These are phyloP conservation scores for Eriocheir sinensis DNA, from an alignment of 1,140 invertebrate genomes.

Conservation along the genomic window DNA sequence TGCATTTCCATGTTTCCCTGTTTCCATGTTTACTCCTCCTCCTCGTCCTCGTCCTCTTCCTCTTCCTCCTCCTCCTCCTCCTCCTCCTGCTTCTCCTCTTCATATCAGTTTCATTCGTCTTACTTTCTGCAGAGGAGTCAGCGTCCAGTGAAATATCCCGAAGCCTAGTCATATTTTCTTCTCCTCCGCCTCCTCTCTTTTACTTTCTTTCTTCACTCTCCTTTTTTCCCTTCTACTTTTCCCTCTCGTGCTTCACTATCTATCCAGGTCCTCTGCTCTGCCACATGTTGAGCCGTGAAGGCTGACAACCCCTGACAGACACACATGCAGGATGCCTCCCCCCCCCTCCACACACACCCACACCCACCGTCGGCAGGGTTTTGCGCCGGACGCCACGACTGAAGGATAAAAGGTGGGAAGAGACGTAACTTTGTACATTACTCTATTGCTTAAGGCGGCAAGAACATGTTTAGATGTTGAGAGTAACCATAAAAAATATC, in stretches of 20 bases:
- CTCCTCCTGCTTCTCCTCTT: background rate
- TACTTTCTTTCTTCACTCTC: background rate
- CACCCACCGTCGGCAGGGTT: no score
- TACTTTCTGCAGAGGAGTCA: no score
- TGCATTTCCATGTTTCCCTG: no score
- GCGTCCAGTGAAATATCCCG: no score
- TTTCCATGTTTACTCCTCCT: no score
- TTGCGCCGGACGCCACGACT: background rate
- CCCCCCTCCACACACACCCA: no score
- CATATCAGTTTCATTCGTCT: no score
- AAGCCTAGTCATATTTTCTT: background rate
- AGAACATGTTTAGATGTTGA: background rate
- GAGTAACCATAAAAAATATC: background rate
- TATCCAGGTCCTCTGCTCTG: no score
- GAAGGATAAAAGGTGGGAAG: background rate
- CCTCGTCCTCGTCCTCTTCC: background rate
- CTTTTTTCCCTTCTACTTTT: background rate
- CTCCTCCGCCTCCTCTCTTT: background rate
- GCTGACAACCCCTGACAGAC: no score
- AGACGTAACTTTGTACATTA: background rate
- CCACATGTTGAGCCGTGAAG: no score
- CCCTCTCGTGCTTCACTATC: background rate
- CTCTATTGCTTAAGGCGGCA: background rate
- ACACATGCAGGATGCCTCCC: no score
- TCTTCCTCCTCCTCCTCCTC: background rate